Percentiles rank a stretch among this genome's conserved stretches.
These are phyloP conservation scores for Tinamus guttatus DNA, from an alignment of 2,113 vertebrate genomes.

Conservation along the genomic window DNA sequence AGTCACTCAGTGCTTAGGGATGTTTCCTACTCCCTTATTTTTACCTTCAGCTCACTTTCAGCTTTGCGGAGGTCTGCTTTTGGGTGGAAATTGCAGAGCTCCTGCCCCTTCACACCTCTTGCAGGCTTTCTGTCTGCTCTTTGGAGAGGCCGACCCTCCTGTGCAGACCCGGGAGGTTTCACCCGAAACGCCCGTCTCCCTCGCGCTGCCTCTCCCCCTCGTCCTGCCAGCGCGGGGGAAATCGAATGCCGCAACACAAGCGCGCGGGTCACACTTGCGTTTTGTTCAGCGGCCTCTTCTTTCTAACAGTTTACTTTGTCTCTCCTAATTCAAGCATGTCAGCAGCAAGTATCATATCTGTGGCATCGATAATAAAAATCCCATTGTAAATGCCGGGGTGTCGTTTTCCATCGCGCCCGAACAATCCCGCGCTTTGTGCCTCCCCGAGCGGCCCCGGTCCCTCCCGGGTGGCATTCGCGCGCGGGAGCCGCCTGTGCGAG, in stretches of 20 bases:
- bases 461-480: slow-evolving; percentile 66
- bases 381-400: slow-evolving; percentile 69
- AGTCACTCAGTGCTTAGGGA: background rate
- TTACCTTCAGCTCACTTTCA: background rate
- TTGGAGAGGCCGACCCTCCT: slow-evolving; percentile 43
- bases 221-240: slow-evolving; percentile 27
- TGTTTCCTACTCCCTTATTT: background rate
- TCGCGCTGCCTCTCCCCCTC: background rate
- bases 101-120: background rate
- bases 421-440: slow-evolving; percentile 70
- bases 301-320: slow-evolving; percentile 74
- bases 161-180: slow-evolving; percentile 14
- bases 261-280: slow-evolving; percentile 40
- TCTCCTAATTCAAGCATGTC: slow-evolving; percentile 76
- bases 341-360: slow-evolving; percentile 70
- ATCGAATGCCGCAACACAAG: slow-evolving; percentile 61
- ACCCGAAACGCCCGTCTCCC: slow-evolving; percentile 33
- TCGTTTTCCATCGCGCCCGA: slow-evolving; percentile 70
- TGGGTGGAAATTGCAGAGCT: background rate
- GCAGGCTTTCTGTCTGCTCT: slow-evolving; percentile 24
- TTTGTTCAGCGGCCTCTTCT: slow-evolving; percentile 63
- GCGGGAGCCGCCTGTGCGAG: background rate
- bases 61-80: background rate
- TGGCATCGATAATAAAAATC: slow-evolving; percentile 71
- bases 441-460: slow-evolving; percentile 60